Evolutionary conservation across 2,888 invertebrate genomes (phyloP), one percentile per base, ranked within the genome.

Genomic region (Leucozona laternaria): DNA sequence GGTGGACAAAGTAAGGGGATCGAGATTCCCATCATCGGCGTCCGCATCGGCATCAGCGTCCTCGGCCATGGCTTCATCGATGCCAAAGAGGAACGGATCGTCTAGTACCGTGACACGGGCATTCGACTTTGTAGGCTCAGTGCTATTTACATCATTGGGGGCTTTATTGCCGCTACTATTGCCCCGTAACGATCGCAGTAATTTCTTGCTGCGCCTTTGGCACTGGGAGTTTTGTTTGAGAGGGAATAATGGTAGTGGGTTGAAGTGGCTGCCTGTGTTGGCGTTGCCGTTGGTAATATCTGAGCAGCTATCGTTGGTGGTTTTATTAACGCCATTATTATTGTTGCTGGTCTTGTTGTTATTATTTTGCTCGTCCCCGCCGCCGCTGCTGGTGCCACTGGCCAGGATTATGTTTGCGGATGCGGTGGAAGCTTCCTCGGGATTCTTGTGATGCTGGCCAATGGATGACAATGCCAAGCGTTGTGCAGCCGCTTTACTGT

Each of bases 401-500:
- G 40, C n/a, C 15, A 43, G 40, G 17, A 58, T 37, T 17, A 2
- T 40, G 25, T 88, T 88, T 72, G 75, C 88, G 86, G 84, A 84
- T 57, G 17, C 50, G 50, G 53, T 68, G 31, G 68, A 75, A 4
- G 25, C 75, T 31, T 66, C 84, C 40, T 45, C 57, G n/a, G 72
- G 43, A 75, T 84, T 78, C 85, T 71, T 84, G 73, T 88, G 75
- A 71, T 88, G 75, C 43, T 86, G 85, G 73, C 84, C 88, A 85
- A 87, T 83, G 50, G 89, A 89, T 57, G 90, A 90, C 88, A 89
- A 91, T 55, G 93, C 92, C 92, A 94, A 94, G 89, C 94, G 92
- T 89, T 93, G 94, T 17, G 92, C 92, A 82, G 93, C 93, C 79
- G 93, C 93, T 88, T 93, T 93, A 87, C 96, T 96, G 92, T 97